These are phyloP conservation scores for Trachelus stipa DNA, from an alignment of 2,888 invertebrate genomes.

Conservation along the genomic window DNA sequence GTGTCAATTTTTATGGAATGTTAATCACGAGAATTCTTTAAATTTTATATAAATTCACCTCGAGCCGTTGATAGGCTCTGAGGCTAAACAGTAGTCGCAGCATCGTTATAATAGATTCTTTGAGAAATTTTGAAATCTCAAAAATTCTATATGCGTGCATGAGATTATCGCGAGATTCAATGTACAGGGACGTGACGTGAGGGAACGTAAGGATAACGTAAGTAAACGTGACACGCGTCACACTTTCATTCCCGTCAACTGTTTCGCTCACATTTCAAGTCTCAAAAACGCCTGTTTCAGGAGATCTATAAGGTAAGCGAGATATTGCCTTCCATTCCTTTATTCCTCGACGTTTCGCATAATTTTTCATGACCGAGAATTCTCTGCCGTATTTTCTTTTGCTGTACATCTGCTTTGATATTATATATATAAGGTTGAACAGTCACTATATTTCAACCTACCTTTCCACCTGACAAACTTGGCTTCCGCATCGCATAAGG, in stretches of 20 bases:
- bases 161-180: not conserved
- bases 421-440: not conserved
- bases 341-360: not conserved
- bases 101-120: not conserved
- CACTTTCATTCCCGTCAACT: not conserved
- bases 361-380: not conserved
- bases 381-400: not conserved
- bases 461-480: not conserved
- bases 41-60: not conserved
- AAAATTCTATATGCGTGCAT: not conserved
- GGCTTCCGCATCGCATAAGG: not conserved
- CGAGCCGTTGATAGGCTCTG: not conserved
- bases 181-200: not conserved
- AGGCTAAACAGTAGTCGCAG: not conserved
- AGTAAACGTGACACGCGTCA: not conserved
- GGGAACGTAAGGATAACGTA: too few relatives aligned
- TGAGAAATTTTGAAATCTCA: not conserved
- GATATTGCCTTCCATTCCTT: constrained; percentile 1
- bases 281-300: not conserved
- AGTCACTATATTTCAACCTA: not conserved
- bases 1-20: not conserved
- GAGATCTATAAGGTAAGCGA: not conserved
- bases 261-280: not conserved
- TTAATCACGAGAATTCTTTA: too few relatives aligned
- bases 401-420: not conserved